phyloP scores from a whole-genome alignment of 1,140 invertebrate genomes.

The Caenorhabditis tropicalis region DNA sequence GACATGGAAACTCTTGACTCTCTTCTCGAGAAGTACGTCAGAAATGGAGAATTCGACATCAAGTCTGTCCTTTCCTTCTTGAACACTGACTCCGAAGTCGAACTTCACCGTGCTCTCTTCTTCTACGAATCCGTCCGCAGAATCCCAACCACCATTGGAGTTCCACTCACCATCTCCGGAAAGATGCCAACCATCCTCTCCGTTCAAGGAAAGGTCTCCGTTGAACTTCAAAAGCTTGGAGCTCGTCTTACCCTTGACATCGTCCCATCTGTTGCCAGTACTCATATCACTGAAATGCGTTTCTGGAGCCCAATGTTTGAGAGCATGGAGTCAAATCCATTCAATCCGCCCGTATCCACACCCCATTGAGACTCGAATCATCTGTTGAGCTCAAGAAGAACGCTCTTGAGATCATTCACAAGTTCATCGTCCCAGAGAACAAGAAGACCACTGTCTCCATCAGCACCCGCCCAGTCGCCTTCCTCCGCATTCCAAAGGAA shows the following conservation, averaged over 20 bases:
- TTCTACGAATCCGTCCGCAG: constrained; percentile 49
- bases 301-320: constrained; percentile 55
- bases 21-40: constrained; percentile 52
- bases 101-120: constrained; percentile 35
- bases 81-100: constrained; percentile 40
- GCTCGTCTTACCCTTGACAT: constrained; percentile 39
- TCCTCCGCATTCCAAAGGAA: constrained; percentile 47
- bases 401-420: constrained; percentile 18
- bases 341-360: constrained; percentile 44
- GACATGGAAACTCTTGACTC: constrained; percentile 49
- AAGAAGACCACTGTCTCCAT: constrained; percentile 50
- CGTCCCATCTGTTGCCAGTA: constrained; percentile 54
- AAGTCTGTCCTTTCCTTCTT: constrained; percentile 19
- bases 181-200: constrained; percentile 54
- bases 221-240: constrained; percentile 32
- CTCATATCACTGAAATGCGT: constrained; percentile 49
- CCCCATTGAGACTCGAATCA: constrained; percentile 50
- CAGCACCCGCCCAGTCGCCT: constrained; percentile 55
- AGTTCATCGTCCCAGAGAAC: constrained; percentile 35
- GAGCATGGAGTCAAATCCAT: constrained; percentile 52
- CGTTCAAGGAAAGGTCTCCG: constrained; percentile 3
- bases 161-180: constrained; percentile 55
- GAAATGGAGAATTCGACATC: constrained; percentile 55
- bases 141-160: constrained; percentile 60
- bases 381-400: constrained; percentile 45